Evolutionary conservation across 2,113 vertebrate species (phyloP), one percentile per base, ranked within the genome.

Genomic region (Heterotilapia buettikoferi): DNA sequence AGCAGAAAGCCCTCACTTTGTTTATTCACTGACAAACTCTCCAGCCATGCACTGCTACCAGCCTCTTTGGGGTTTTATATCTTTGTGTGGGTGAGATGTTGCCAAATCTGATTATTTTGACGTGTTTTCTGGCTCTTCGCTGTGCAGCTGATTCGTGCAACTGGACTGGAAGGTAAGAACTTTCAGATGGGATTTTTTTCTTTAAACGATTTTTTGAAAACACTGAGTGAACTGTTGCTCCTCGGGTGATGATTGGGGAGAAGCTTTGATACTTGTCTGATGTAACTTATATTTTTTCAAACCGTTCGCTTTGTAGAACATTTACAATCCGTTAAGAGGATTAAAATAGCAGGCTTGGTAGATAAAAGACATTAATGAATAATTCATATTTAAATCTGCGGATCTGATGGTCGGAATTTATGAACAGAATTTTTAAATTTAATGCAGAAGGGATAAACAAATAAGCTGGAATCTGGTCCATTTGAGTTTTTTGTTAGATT

Each of bases 101-200:
- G 80, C 59, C 82, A n/a, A 71, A 19, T 53, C 66, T 76, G 80
- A 82, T 86, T 1, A 9, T 87, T 54, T 5, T 19, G 9, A 6
- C 84, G 61, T 80, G 10, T 52, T 26, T 88, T 10, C 57, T 94
- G 85, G 45, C 31, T 57, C 54, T 94, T 4, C 88, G 24, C 9
- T 88, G 92, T 53, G 83, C 88, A 1, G 92, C 96, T n/a, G 96
- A 96, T 56, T 54, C 90, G 73, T 97, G 97, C 94, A 96, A 96
- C 96, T 97, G 97, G 97, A 96, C 94, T 61, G 97, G 97, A 84
- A 97, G 97, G 97, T 97, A 90, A 91, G 93, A 31, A 9, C 9
- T 53, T 43, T 24, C 24, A 5, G 21, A 18, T 7, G 21, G 6
- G 8, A 8, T n/a, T 43, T 21, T 21, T 8, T 21, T 68, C 33